Evolutionary conservation across 2,888 invertebrate genomes (phyloP), one percentile per base, ranked within the genome.

Genomic region (Myopa testacea): DNA sequence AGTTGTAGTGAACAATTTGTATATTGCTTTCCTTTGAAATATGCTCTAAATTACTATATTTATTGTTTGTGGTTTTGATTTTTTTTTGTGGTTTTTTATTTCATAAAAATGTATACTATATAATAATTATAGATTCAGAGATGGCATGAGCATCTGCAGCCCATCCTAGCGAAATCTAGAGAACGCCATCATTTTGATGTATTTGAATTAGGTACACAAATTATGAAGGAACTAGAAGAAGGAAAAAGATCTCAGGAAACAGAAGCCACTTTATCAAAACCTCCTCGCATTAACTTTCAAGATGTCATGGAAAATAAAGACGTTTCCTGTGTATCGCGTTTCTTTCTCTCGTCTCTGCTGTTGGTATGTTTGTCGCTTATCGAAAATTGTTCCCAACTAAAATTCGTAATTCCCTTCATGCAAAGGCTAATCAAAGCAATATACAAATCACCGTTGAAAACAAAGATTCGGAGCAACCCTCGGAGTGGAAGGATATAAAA

Each of bases 131-230:
- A 89, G 89, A 84, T 88, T 16, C 82, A 84, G 79, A 83, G 85
- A 67, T 89, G 89, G 89, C 88, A 89, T 77, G 82, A 83, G 16
- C 81, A 85, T n/a, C 68, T 89, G 37, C 85, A 84, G 50, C 88
- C 89, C 8, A 84, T 85, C 8, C 80, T 89, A 63, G 85, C 86
- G 4, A 82, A 84, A 45, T 86, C 89, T 0, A 86, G 86, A 72
- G 84, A 85, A 4, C 85, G 89, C 2, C 88, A 88, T 80, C 87
- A 88, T 80, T 89, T 89, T 58, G 87, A 87, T 77, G 84, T 89
- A 5, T 84, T 82, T 65, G 82, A 84, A n/a, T 74, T 89, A 26
- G 88, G 88, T 0, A 85, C 84, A 3, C 86, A 89, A 78, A 85
- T 89, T 19, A 84, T 89, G 3, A 78, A 83, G 3, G 84, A 85